Percentiles rank a stretch among this genome's conserved stretches.
phyloP scores from a whole-genome alignment of 2,113 vertebrate species.

The Barnardius zonarius region DNA sequence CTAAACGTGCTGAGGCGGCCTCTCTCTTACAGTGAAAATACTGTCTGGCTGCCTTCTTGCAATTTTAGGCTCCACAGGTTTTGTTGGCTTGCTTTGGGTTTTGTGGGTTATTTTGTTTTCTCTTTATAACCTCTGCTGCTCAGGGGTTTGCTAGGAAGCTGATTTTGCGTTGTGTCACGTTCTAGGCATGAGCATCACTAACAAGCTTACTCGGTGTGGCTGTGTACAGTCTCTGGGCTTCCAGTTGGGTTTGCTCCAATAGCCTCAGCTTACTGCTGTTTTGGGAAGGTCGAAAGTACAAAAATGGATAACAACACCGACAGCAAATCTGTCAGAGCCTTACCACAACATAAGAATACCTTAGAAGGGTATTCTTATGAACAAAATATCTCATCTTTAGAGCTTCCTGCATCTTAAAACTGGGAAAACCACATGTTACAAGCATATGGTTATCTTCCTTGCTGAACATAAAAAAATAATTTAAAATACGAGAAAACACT shows the following conservation, averaged over 20 bases:
- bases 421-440: background rate
- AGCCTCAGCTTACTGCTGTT: background rate
- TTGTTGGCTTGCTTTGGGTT: background rate
- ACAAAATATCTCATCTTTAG: background rate
- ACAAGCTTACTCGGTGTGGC: background rate
- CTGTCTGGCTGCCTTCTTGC: background rate
- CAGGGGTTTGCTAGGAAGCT: background rate
- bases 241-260: background rate
- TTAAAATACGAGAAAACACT: background rate
- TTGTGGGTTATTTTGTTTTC: background rate
- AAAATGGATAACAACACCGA: background rate
- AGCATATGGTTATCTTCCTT: background rate
- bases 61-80: background rate
- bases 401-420: background rate
- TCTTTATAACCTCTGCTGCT: background rate
- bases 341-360: background rate
- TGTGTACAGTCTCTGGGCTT: background rate
- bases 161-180: background rate
- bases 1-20: rapidly evolving
- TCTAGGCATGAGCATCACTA: background rate
- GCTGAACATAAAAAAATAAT: background rate
- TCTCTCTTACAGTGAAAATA: rapidly evolving
- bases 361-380: background rate
- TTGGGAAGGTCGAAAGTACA: background rate
- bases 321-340: background rate